Evolutionary conservation across 2,888 invertebrate genomes (phyloP).

Genomic region (Leptothorax acervorum): DNA sequence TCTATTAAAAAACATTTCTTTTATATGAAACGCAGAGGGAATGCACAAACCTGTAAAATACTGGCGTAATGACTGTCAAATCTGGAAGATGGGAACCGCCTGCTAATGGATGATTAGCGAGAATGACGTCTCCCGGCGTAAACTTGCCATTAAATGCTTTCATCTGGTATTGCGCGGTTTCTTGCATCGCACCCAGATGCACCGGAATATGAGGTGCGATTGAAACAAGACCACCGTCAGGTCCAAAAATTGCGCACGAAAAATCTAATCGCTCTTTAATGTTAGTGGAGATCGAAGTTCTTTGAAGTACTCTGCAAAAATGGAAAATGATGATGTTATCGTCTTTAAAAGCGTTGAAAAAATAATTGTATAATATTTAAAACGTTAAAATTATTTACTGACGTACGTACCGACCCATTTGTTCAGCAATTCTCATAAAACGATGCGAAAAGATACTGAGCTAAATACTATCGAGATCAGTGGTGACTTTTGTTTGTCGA

Average conservation of each 20-base stretch:
- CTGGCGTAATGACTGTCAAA: slow-evolving; percentile 99
- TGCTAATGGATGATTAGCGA: slow-evolving; percentile 98
- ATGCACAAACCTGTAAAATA: slow-evolving; percentile 90
- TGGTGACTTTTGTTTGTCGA: slow-evolving; percentile 88
- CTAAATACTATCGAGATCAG: slow-evolving; percentile 96
- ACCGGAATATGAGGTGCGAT: slow-evolving; percentile 99
- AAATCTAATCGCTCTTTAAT: slow-evolving; percentile 99
- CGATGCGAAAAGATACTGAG: slow-evolving; percentile 99
- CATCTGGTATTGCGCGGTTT: slow-evolving; percentile 96
- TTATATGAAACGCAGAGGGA: no score
- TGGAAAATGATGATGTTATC: not conserved
- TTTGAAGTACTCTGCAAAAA: slow-evolving; percentile 93
- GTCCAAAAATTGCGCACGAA: slow-evolving; percentile 98
- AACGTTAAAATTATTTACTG: not conserved
- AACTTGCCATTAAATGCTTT: slow-evolving; percentile 90
- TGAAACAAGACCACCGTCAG: slow-evolving; percentile 98
- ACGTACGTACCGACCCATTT: slow-evolving; percentile 95
- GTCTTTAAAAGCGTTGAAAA: not conserved
- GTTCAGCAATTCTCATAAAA: slow-evolving; percentile 99
- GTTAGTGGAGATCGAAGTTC: slow-evolving; percentile 99
- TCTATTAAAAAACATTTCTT: not conserved
- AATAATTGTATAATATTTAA: not conserved
- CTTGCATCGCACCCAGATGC: slow-evolving; percentile 98
- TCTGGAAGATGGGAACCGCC: slow-evolving; percentile 99
- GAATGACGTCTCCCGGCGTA: slow-evolving; percentile 95